Conservation (phyloP, 1,140 invertebrate genomes). For the Pseudomyrmex dendroicus region DNA sequence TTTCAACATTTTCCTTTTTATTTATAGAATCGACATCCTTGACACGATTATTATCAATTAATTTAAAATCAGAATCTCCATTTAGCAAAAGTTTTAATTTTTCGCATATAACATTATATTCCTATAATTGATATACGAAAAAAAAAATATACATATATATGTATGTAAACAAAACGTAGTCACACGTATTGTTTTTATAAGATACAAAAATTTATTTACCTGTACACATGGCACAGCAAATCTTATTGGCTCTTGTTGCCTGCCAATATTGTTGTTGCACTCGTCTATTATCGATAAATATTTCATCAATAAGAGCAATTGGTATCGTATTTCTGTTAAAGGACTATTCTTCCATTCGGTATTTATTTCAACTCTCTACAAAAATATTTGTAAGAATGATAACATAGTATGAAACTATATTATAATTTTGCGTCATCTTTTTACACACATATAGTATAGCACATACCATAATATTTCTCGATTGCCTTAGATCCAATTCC, state of each 20-base stretch:
- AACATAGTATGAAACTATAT: background rate
- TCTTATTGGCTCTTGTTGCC: conserved; percentile 59
- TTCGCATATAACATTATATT: conserved; percentile 64
- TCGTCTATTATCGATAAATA: conserved; percentile 76
- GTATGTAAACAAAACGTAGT: background rate
- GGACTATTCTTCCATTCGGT: conserved; percentile 69
- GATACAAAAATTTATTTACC: conserved; percentile 58
- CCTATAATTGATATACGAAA: conserved; percentile 56
- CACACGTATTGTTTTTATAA: background rate
- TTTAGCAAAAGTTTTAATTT: conserved; percentile 71
- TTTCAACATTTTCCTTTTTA: conserved; percentile 56
- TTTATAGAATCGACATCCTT: conserved; percentile 25
- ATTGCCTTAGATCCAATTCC: conserved; percentile 70
- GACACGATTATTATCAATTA: conserved; percentile 19
- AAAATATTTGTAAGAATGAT: conserved; percentile 31
- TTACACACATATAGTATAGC: conserved; percentile 1
- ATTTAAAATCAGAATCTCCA: conserved; percentile 70
- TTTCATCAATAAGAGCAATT: conserved; percentile 75
- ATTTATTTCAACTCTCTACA: conserved; percentile 74
- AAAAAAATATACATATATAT: conserved; percentile 2
- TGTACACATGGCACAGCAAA: conserved; percentile 72
- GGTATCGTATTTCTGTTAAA: conserved; percentile 75
- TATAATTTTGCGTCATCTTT: background rate
- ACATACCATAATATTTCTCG: conserved; percentile 76
- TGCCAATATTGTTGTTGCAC: conserved; percentile 65